Conservation (phyloP, 2,113 vertebrate species). For the Pygoscelis antarcticus region DNA sequence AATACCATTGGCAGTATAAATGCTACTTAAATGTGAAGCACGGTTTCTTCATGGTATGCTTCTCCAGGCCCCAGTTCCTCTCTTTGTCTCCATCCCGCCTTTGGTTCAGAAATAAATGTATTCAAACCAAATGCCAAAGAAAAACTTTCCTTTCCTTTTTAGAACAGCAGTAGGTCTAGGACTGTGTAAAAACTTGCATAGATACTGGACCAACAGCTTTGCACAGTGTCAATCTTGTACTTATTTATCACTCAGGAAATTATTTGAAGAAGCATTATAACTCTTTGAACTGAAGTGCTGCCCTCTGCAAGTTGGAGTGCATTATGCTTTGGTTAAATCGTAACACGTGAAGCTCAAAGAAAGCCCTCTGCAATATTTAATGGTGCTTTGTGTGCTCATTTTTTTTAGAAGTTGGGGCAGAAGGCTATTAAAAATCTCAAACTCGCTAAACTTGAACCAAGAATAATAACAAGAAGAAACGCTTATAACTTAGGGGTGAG, state of each 20-base stretch:
- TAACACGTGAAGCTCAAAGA: background rate
- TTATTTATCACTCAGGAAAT: background rate
- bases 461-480: background rate
- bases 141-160: background rate
- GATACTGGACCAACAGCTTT: background rate
- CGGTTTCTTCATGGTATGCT: background rate
- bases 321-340: background rate
- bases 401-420: background rate
- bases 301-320: background rate
- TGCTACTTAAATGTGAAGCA: background rate
- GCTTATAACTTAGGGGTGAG: background rate
- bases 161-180: background rate
- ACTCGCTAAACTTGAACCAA: background rate
- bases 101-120: background rate
- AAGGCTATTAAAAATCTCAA: background rate
- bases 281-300: background rate
- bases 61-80: background rate
- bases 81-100: background rate
- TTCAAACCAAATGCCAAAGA: background rate
- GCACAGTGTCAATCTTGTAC: background rate
- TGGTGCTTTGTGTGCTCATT: background rate
- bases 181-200: background rate
- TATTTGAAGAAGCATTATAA: background rate
- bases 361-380: background rate
- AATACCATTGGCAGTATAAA: slow-evolving; percentile 2